These are phyloP conservation scores for Pocillopora meandrina DNA, from an alignment of 92 coral and sea anemone species.

Conservation along the genomic window DNA sequence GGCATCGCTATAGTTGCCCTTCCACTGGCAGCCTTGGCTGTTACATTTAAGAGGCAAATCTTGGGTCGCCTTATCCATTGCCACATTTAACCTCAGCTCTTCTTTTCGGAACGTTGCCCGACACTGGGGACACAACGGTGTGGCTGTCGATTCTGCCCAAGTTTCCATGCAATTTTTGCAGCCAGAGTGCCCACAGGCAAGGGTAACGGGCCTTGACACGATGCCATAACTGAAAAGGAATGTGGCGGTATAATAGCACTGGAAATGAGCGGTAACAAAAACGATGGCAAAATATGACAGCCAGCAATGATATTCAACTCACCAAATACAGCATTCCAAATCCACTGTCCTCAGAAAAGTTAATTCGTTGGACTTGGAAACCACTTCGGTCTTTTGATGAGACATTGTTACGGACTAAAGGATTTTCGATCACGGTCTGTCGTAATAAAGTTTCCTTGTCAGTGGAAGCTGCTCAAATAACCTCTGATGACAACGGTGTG, in stretches of 20 bases:
- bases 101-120: neutral
- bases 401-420: too few relatives aligned
- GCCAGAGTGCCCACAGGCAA: slow-evolving; percentile 1
- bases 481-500: too few relatives aligned
- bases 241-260: neutral
- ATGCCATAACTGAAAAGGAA: neutral
- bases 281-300: neutral
- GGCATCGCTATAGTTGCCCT: neutral
- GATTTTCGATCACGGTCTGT: too few relatives aligned
- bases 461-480: too few relatives aligned
- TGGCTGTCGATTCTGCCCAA: neutral
- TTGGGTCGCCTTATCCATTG: neutral
- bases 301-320: neutral
- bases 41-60: neutral
- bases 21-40: slow-evolving; percentile 6
- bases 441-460: too few relatives aligned
- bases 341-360: slow-evolving; percentile 1
- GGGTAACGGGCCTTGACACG: neutral
- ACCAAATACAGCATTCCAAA: slow-evolving; percentile 3
- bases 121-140: neutral
- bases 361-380: too few relatives aligned
- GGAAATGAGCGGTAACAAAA: neutral
- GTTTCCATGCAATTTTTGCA: neutral
- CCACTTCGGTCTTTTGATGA: too few relatives aligned
- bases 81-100: neutral